A percentile compares a stretch with the other conserved stretches of the same genome.
These are phyloP conservation scores for Nowickia ferox DNA, from an alignment of 2,888 invertebrate species.

Conservation along the genomic window DNA sequence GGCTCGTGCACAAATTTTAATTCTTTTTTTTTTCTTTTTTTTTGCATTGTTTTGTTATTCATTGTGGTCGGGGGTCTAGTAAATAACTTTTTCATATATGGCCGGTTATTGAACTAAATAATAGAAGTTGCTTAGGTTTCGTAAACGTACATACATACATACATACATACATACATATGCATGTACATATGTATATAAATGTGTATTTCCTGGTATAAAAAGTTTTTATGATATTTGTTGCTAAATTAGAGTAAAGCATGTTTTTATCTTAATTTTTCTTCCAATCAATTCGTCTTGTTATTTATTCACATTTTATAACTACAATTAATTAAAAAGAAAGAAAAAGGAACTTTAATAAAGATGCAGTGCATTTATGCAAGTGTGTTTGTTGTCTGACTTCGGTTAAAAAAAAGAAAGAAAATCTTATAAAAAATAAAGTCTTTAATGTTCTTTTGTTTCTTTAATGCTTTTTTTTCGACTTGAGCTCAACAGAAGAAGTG, in stretches of 20 bases:
- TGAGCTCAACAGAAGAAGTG: slow-evolving; percentile 2
- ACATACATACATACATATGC: no score
- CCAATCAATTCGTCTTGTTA: slow-evolving; percentile 1
- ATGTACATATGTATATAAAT: no score
- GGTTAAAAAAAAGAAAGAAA: background rate
- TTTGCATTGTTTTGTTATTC: background rate
- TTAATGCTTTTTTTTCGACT: background rate
- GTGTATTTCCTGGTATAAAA: slow-evolving; percentile 60
- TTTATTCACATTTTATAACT: slow-evolving; percentile 53
- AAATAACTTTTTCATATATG: slow-evolving; percentile 45
- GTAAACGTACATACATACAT: background rate
- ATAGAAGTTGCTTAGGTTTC: slow-evolving; percentile 25
- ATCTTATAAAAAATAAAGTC: slow-evolving; percentile 15
- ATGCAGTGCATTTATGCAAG: slow-evolving; percentile 9
- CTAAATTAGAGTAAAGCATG: slow-evolving; percentile 30
- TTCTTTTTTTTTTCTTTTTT: background rate
- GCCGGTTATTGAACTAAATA: slow-evolving; percentile 71
- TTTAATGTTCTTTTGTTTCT: slow-evolving; percentile 6
- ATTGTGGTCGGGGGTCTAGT: background rate
- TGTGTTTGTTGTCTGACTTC: slow-evolving; percentile 1
- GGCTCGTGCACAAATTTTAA: slow-evolving; percentile 67
- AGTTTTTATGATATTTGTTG: slow-evolving; percentile 2
- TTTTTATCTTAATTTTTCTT: slow-evolving; percentile 17
- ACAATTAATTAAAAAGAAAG: slow-evolving; percentile 50
- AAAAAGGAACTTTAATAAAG: slow-evolving; percentile 32